Percentiles rank a stretch among this genome's conserved stretches.
Conservation (phyloP, 2,113 vertebrate genomes). For the Lophius piscatorius region DNA sequence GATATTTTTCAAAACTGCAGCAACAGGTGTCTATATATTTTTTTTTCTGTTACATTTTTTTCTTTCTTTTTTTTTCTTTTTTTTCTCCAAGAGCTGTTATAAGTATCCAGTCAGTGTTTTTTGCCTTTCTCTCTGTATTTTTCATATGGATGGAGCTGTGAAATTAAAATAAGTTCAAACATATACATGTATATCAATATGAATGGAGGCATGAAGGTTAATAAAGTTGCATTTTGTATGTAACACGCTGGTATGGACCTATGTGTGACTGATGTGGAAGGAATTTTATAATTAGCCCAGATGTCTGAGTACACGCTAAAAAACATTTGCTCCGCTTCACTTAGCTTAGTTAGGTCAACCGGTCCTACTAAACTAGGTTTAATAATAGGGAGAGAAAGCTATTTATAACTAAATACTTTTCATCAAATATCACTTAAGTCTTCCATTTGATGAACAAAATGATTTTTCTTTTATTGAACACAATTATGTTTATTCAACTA, state of each 20-base stretch:
- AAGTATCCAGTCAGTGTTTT: conserved; percentile 96
- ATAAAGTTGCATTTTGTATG: conserved; percentile 99
- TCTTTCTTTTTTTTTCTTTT: conserved; percentile 48
- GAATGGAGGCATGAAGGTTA: conserved; percentile 99
- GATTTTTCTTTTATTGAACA: too few relatives aligned
- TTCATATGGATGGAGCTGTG: conserved; percentile 99
- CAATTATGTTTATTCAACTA: too few relatives aligned
- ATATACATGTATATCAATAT: conserved; percentile 99
- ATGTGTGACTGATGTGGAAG: conserved; percentile 46
- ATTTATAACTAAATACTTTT: too few relatives aligned
- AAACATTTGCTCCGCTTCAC: too few relatives aligned
- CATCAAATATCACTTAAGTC: too few relatives aligned
- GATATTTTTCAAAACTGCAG: conserved; percentile 90
- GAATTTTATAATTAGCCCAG: conserved; percentile 39
- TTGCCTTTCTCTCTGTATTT: conserved; percentile 93
- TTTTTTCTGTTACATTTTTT: conserved; percentile 82
- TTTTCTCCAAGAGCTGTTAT: conserved; percentile 87
- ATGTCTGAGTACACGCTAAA: conserved; percentile 42
- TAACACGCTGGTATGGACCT: conserved; percentile 75
- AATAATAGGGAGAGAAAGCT: too few relatives aligned
- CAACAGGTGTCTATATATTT: conserved; percentile 89
- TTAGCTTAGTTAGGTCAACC: too few relatives aligned
- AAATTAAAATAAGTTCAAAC: conserved; percentile 98
- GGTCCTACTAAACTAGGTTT: too few relatives aligned
- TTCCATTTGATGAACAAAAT: too few relatives aligned